Percentiles rank a stretch among this genome's conserved stretches.
Conservation (phyloP, 2,888 invertebrate species). For the Ommatoiulus sabulosus region DNA sequence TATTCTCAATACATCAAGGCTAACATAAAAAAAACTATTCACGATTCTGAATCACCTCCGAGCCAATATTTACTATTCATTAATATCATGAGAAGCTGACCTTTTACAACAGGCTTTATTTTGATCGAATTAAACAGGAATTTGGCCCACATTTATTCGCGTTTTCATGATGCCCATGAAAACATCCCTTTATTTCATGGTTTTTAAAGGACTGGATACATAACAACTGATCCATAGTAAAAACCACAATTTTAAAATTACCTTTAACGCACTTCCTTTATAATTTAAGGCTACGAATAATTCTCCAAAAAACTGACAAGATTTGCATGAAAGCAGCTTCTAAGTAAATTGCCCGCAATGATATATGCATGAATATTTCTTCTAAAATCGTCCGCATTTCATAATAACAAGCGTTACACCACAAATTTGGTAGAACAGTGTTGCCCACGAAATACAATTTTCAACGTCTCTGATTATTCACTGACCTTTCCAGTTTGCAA, state of each 20-base stretch:
- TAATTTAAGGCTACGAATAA: not conserved
- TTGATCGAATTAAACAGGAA: not conserved
- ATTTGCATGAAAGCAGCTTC: conserved; percentile 14
- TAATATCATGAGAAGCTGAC: not conserved
- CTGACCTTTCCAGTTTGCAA: too few species aligned
- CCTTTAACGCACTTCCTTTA: not conserved
- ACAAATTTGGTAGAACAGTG: not conserved
- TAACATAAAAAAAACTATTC: not conserved
- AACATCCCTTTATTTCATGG: not conserved
- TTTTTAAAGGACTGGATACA: not conserved
- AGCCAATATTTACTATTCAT: conserved; percentile 1
- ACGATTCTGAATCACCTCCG: not conserved
- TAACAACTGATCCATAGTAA: not conserved
- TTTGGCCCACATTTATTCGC: not conserved
- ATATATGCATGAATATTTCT: not conserved
- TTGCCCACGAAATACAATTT: too few species aligned
- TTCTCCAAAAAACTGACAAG: not conserved
- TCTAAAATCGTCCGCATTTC: not conserved
- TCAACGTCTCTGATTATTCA: too few species aligned
- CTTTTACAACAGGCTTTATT: not conserved
- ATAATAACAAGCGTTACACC: not conserved
- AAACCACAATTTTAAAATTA: not conserved
- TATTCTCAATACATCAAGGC: not conserved
- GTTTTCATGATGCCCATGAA: not conserved
- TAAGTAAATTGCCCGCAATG: not conserved